A percentile compares a stretch with the other conserved stretches of the same genome.
Conservation (phyloP, 1,140 invertebrate genomes). For the Cardiocondyla obscurior region DNA sequence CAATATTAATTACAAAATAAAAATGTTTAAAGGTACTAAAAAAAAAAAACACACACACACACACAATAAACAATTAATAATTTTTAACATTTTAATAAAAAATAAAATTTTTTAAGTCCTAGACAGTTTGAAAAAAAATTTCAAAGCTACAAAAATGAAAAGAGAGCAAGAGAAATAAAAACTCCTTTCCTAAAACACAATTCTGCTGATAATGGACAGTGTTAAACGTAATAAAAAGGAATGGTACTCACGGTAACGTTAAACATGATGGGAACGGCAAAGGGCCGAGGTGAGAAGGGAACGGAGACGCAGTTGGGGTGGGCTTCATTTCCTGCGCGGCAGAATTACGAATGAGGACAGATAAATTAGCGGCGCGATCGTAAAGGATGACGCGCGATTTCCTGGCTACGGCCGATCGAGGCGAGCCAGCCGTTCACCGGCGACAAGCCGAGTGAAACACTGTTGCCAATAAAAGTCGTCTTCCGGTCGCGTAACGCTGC, state of each 20-base stretch:
- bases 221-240: constrained; percentile 5
- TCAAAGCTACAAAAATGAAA: not conserved
- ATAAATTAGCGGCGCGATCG: constrained; percentile 62
- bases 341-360: constrained; percentile 58
- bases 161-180: not conserved
- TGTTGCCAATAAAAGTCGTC: constrained; percentile 74
- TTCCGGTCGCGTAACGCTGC: constrained; percentile 61
- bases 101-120: too few species aligned
- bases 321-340: constrained; percentile 50
- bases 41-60: too few species aligned
- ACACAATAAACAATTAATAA: not conserved
- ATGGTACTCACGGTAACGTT: not conserved
- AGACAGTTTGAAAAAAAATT: not conserved
- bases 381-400: constrained; percentile 64
- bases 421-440: constrained; percentile 9
- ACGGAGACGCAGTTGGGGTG: not conserved
- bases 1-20: constrained; percentile 15
- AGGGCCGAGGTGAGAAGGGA: not conserved
- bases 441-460: constrained; percentile 66
- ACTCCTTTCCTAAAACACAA: not conserved
- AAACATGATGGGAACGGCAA: constrained; percentile 22
- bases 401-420: constrained; percentile 51
- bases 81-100: not conserved
- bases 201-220: not conserved
- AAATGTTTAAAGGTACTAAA: not conserved